Evolutionary conservation across 2,797 vertebrate species (phyloP).

Genomic region (Merluccius polli): DNA sequence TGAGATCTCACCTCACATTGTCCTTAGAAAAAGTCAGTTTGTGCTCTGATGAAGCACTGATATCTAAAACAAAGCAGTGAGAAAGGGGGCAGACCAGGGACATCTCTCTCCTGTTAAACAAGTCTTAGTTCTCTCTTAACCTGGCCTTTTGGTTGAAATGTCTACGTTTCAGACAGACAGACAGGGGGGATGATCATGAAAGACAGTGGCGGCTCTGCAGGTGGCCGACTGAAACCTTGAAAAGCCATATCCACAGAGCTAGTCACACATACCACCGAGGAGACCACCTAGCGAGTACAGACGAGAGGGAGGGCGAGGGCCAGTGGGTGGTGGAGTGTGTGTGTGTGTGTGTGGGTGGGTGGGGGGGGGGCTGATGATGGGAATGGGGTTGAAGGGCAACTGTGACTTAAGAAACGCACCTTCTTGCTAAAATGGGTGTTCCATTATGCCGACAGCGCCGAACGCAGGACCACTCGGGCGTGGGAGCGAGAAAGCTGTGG

Average conservation of each 20-base stretch:
- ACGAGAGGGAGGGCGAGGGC: constrained; percentile 38
- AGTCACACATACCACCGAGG: constrained; percentile 38
- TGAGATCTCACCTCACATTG: neutral
- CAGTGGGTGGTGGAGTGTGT: neutral
- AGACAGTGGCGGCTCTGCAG: constrained; percentile 43
- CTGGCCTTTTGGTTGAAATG: constrained; percentile 46
- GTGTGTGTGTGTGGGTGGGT: constrained; percentile 25
- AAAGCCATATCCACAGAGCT: constrained; percentile 55
- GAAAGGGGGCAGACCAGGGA: neutral
- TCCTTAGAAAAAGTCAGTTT: neutral
- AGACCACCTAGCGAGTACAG: constrained; percentile 49
- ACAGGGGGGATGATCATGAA: constrained; percentile 43
- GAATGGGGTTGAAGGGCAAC: constrained; percentile 9
- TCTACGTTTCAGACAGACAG: constrained; percentile 21
- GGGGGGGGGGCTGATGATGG: constrained; percentile 21
- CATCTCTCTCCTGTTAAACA: neutral
- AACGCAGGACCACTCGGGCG: neutral
- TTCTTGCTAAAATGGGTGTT: constrained; percentile 1
- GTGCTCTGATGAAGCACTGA: neutral
- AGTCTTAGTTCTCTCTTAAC: constrained; percentile 12
- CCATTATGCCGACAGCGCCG: neutral
- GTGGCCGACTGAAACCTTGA: constrained; percentile 45
- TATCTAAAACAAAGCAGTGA: neutral
- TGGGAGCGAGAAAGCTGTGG: neutral
- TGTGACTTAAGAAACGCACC: neutral